These are phyloP conservation scores for Urocitellus parryii DNA, from an alignment of 2,113 vertebrate species.

Conservation along the genomic window DNA sequence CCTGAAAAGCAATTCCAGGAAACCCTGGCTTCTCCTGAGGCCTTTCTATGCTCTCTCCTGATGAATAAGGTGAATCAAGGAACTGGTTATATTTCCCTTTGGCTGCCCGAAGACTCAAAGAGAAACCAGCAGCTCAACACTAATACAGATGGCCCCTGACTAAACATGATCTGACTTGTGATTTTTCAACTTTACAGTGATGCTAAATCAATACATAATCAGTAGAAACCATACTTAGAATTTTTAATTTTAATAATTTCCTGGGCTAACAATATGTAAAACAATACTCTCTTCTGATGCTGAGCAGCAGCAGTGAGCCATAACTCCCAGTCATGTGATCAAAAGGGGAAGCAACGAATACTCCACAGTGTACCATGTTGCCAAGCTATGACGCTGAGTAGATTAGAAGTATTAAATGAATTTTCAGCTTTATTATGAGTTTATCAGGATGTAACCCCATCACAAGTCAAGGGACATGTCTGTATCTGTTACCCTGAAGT, in stretches of 20 bases:
- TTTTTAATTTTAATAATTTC: neutral
- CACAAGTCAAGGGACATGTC: neutral
- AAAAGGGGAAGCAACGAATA: neutral
- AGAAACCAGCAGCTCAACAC: conserved; percentile 16
- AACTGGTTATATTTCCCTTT: neutral
- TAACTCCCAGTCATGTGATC: neutral
- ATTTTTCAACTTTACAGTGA: neutral
- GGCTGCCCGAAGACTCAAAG: conserved; percentile 32
- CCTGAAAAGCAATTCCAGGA: conserved; percentile 26
- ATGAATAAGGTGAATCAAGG: conserved; percentile 23
- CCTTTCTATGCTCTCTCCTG: neutral
- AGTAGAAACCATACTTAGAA: neutral
- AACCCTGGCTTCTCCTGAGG: conserved; percentile 25
- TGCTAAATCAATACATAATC: neutral
- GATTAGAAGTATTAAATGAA: neutral
- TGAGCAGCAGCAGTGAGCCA: neutral
- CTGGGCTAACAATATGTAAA: neutral
- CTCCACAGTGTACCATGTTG: neutral
- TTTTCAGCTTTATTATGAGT: neutral
- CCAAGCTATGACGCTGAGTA: neutral
- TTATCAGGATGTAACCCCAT: neutral
- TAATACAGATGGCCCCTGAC: neutral
- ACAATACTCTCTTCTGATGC: neutral
- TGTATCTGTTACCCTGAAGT: neutral
- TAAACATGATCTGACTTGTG: neutral